Evolutionary conservation across 2,888 invertebrate genomes (phyloP), one percentile per base, ranked within the genome.

Genomic region (Cosmia trapezina): DNA sequence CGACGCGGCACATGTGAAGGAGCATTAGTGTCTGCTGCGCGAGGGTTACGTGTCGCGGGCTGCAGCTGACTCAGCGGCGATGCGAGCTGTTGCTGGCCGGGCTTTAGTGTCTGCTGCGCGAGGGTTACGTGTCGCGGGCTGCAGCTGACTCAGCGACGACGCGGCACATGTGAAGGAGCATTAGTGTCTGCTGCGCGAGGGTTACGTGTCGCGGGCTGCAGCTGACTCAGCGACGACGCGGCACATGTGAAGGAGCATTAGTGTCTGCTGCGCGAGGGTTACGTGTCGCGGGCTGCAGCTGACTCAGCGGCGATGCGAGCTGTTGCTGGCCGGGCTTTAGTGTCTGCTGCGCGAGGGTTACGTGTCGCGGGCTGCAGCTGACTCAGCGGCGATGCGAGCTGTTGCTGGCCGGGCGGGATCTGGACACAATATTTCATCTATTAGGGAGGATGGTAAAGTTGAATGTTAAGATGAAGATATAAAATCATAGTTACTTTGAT

Each of bases 21-120:
- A 54, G 80, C 75, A 80, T 78, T 78, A 73, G 60, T 70, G 78
- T 78, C 75, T 62, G 80, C 73, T 70, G 33, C 14, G 19, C 63
- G 68, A 68, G 73, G 51, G 67, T 64, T 67, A 67, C 33, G 22
- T 80, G 66, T 73, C 78, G 51, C 64, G 68, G 73, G 61, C 63
- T 64, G 56, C 63, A 56, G 76, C 76, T 64, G 70, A 75, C 8
- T 80, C 76, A 56, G 81, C 51, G 47, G 33, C 47, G n/a, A n/a
- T n/a, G n/a, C n/a, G n/a, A n/a, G n/a, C n/a, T n/a, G n/a, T n/a
- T n/a, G n/a, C n/a, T n/a, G n/a, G n/a, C n/a, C n/a, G n/a, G n/a
- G 80, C 75, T 73, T 78, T 78, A 73, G 60, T 70, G 78, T 78
- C 75, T 62, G 80, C 73, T 70, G 33, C 14, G 19, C 63, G 68